These are phyloP conservation scores for Schizaphis graminum DNA, from an alignment of 2,888 invertebrate species.

Conservation along the genomic window DNA sequence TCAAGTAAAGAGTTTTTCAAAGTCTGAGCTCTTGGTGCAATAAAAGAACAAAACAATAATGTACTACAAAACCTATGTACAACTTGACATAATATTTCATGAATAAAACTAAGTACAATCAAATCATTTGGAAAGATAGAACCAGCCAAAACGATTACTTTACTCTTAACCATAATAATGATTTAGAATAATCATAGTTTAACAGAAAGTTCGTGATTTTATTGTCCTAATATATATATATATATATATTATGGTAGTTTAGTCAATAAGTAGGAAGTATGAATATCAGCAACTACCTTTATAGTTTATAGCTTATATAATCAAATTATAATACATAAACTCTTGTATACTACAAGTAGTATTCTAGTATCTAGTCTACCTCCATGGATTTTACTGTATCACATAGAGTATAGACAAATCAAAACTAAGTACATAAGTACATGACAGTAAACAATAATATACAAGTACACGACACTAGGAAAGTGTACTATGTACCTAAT, in stretches of 20 bases:
- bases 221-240: background rate
- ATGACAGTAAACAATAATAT: background rate
- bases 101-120: slow-evolving; percentile 1
- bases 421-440: background rate
- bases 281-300: background rate
- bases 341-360: background rate
- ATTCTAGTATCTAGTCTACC: background rate
- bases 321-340: background rate
- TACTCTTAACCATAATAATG: background rate
- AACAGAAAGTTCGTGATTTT: background rate
- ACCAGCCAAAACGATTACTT: background rate
- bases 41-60: slow-evolving; percentile 36
- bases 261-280: background rate
- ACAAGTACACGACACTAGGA: background rate
- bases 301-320: too few relatives aligned
- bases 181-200: background rate
- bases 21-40: slow-evolving; percentile 39
- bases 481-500: background rate
- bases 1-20: slow-evolving; percentile 30
- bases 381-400: background rate
- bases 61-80: background rate
- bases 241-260: background rate
- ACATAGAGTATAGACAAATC: background rate
- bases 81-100: slow-evolving; percentile 4
- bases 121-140: background rate